Percentiles rank a stretch among this genome's conserved stretches.
These are phyloP conservation scores for Hymenopus coronatus DNA, from an alignment of 2,888 invertebrate genomes.

Conservation along the genomic window DNA sequence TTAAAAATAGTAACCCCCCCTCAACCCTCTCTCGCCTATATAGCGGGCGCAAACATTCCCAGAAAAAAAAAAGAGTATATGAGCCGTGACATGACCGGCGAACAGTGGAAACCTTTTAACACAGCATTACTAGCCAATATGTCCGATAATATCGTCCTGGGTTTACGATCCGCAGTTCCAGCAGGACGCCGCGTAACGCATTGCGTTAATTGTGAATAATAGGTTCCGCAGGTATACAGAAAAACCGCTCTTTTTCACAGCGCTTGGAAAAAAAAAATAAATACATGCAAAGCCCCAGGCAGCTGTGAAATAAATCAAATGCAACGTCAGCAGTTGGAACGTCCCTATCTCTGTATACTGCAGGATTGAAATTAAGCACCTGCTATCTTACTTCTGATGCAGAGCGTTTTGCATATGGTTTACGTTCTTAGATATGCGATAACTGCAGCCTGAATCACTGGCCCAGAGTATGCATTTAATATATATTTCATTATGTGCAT, in stretches of 20 bases:
- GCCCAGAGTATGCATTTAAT: no score
- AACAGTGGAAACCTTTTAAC: slow-evolving; percentile 18
- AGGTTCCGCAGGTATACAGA: background rate
- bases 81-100: background rate
- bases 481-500: no score
- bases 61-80: background rate
- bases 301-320: background rate
- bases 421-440: no score
- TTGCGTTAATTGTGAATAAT: background rate
- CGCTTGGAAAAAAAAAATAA: background rate
- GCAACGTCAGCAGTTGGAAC: background rate
- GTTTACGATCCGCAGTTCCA: background rate
- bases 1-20: background rate
- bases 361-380: no score
- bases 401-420: no score
- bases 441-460: no score
- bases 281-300: background rate
- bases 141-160: background rate
- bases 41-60: background rate
- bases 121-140: background rate
- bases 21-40: background rate
- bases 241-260: background rate
- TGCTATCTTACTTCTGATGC: no score
- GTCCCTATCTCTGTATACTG: no score
- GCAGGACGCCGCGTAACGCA: background rate